Conservation (phyloP, 2,888 invertebrate species). For the Epinotia brunnichana region DNA sequence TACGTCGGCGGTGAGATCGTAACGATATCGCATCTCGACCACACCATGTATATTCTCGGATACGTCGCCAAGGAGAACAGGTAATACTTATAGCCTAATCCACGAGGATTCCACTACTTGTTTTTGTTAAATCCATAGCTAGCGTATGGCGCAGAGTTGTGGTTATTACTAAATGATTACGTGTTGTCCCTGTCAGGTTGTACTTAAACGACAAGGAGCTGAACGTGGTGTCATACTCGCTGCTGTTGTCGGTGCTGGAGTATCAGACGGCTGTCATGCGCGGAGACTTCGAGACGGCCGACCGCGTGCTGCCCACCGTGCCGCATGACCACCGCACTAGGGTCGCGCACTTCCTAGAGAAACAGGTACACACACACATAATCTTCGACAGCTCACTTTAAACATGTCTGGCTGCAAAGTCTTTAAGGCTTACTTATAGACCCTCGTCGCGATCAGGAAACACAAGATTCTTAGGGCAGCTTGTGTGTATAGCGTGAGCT, state of each 20-base stretch:
- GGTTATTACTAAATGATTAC: neutral
- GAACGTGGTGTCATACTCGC: slow-evolving; percentile 96
- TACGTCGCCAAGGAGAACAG: slow-evolving; percentile 97
- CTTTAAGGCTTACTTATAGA: too few relatives aligned
- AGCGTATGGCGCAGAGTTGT: too few relatives aligned
- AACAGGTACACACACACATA: slow-evolving; percentile 86
- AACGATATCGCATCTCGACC: slow-evolving; percentile 98
- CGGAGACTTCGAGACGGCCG: slow-evolving; percentile 97
- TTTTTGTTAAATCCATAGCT: neutral
- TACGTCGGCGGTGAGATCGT: slow-evolving; percentile 99
- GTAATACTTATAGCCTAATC: slow-evolving; percentile 51
- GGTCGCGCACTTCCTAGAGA: slow-evolving; percentile 99
- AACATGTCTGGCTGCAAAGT: too few relatives aligned
- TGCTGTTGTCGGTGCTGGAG: slow-evolving; percentile 97
- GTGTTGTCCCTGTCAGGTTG: slow-evolving; percentile 81
- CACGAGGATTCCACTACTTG: neutral
- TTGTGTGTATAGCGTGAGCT: too few relatives aligned
- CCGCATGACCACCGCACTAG: slow-evolving; percentile 98
- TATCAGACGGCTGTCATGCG: slow-evolving; percentile 99
- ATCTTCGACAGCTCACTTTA: too few relatives aligned
- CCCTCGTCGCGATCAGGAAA: too few relatives aligned
- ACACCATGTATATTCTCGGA: slow-evolving; percentile 97
- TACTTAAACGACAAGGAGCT: slow-evolving; percentile 99
- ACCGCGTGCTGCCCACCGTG: slow-evolving; percentile 96
- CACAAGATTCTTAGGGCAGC: too few relatives aligned